Percentiles rank a stretch among this genome's conserved stretches.
phyloP scores from a whole-genome alignment of 2,113 vertebrate genomes.

The Microtus pennsylvanicus region DNA sequence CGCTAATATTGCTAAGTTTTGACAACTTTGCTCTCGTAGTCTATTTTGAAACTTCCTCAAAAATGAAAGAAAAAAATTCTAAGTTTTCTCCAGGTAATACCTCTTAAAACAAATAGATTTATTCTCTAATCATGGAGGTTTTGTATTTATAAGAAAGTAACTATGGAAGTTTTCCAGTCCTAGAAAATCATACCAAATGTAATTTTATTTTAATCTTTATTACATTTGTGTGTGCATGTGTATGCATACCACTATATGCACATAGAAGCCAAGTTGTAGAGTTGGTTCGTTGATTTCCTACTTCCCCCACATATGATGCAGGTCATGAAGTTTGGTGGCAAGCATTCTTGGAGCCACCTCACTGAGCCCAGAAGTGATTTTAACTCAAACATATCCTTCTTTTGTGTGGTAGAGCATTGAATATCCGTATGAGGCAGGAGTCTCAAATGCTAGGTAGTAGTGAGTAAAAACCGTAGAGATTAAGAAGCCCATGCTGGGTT shows the following conservation, averaged over 20 bases:
- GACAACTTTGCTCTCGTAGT: background rate
- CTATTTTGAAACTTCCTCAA: background rate
- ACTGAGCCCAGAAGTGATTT: background rate
- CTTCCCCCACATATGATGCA: background rate
- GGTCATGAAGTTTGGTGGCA: background rate
- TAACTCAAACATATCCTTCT: background rate
- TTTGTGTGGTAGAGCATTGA: background rate
- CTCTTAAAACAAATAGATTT: slow-evolving; percentile 6
- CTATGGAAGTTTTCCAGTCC: background rate
- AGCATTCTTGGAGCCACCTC: background rate
- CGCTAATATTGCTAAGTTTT: background rate
- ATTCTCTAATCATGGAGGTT: background rate
- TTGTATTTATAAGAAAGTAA: background rate
- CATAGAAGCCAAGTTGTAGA: background rate
- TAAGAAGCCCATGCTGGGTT: too few relatives aligned
- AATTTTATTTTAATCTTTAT: background rate
- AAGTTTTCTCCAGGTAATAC: background rate
- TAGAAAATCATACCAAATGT: background rate
- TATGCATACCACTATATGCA: background rate
- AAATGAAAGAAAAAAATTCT: background rate
- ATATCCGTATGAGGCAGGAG: background rate
- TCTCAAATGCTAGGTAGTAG: background rate
- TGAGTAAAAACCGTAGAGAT: background rate
- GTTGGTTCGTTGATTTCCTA: background rate
- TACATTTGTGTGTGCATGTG: background rate